Evolutionary conservation across 2,113 vertebrate species (phyloP).

Genomic region (Heterocephalus glaber): DNA sequence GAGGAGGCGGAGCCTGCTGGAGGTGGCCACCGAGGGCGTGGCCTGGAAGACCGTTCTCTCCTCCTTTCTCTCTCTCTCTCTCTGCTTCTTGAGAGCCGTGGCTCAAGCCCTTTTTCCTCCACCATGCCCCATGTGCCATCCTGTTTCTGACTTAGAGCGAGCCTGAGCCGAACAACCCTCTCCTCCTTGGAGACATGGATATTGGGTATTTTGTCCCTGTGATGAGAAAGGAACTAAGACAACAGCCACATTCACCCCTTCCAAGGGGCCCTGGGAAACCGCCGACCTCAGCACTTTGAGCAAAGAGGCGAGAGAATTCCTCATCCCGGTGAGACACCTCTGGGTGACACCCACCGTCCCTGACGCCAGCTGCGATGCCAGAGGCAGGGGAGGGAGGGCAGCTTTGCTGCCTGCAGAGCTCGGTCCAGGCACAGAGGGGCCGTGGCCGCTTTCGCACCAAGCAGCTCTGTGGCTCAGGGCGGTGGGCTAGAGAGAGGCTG

Average conservation of each 20-base stretch:
- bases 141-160: background rate
- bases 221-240: background rate
- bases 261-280: background rate
- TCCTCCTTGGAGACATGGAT: background rate
- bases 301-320: background rate
- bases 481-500: background rate
- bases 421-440: no score
- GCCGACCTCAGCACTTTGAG: background rate
- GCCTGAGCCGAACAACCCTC: background rate
- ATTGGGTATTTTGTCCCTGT: background rate
- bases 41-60: background rate
- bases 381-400: background rate
- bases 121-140: background rate
- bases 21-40: background rate
- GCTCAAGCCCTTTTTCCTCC: background rate
- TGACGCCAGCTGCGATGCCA: accelerated
- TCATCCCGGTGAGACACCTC: background rate
- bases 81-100: background rate
- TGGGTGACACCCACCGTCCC: background rate
- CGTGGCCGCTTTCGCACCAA: background rate
- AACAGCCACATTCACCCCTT: background rate
- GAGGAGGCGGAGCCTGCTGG: background rate
- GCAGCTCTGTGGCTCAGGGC: background rate
- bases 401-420: no score
- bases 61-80: background rate